Evolutionary conservation across 2,797 vertebrate species (phyloP).

Genomic region (Cetoscarus ocellatus): DNA sequence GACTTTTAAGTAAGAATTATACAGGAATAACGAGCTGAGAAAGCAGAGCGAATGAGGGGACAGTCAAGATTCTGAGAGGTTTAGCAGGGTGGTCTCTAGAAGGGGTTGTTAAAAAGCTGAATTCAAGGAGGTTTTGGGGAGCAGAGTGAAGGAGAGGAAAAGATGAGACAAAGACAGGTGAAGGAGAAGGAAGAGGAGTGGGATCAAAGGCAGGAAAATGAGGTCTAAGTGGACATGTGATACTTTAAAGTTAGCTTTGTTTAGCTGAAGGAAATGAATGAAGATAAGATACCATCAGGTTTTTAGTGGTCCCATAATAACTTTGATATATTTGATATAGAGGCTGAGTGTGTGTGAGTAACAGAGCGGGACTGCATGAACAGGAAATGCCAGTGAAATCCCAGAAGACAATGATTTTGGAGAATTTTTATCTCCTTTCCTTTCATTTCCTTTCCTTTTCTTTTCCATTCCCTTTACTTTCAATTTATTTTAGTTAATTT

Average conservation of each 20-base stretch:
- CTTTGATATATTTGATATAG: constrained; percentile 39
- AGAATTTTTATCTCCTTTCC: constrained; percentile 50
- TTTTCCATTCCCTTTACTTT: constrained; percentile 22
- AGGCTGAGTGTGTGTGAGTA: constrained; percentile 21
- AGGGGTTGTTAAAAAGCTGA: constrained; percentile 26
- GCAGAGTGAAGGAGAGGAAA: constrained; percentile 3
- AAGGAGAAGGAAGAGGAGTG: constrained; percentile 27
- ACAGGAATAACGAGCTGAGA: constrained; percentile 34
- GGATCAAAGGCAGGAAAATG: constrained; percentile 46
- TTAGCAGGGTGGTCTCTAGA: constrained; percentile 9
- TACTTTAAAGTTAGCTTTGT: constrained; percentile 50
- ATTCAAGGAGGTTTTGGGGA: constrained; percentile 7
- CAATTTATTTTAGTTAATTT: too few relatives aligned
- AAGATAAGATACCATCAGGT: constrained; percentile 63
- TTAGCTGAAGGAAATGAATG: constrained; percentile 60
- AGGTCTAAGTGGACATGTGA: constrained; percentile 39
- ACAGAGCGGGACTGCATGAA: constrained; percentile 62
- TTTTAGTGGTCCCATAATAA: constrained; percentile 52
- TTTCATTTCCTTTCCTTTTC: constrained; percentile 23
- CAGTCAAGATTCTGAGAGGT: constrained; percentile 12
- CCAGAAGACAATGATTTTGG: constrained; percentile 65
- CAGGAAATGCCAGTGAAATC: constrained; percentile 85
- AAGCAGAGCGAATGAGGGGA: constrained; percentile 33
- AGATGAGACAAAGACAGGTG: constrained; percentile 49
- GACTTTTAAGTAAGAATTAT: constrained; percentile 41